phyloP scores from a whole-genome alignment of 2,113 vertebrate genomes.

The Gracilinanus agilis region DNA sequence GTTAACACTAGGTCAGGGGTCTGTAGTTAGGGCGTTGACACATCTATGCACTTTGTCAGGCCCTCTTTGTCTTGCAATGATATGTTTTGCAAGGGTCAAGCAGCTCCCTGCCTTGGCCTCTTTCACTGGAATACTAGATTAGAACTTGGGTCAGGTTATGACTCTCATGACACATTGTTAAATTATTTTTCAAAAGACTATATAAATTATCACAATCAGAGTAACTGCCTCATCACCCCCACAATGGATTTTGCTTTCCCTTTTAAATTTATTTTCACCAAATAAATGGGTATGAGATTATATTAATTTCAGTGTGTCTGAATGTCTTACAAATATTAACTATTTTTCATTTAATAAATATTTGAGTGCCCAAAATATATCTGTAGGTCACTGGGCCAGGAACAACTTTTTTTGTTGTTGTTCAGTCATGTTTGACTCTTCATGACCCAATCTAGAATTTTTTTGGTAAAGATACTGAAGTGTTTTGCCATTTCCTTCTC shows the following conservation, averaged over 20 bases:
- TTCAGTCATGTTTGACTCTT: too few species aligned
- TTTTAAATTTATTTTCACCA: not conserved
- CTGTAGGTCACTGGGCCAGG: not conserved
- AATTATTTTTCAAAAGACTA: not conserved
- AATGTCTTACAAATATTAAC: not conserved
- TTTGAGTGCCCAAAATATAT: not conserved
- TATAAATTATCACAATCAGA: not conserved
- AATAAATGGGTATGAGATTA: not conserved
- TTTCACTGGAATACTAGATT: not conserved
- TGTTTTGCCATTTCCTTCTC: too few species aligned
- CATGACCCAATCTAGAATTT: too few species aligned
- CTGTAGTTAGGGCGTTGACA: too few species aligned
- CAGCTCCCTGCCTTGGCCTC: too few species aligned
- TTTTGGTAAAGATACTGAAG: too few species aligned
- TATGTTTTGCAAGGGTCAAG: too few species aligned
- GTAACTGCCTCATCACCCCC: not conserved
- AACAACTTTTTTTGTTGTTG: not conserved
- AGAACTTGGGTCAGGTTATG: not conserved
- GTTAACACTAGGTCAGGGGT: too few species aligned
- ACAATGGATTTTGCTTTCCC: not conserved
- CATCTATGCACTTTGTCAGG: too few species aligned
- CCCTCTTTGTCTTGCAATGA: too few species aligned
- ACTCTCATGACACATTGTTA: not conserved
- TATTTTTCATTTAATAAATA: not conserved
- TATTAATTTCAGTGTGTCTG: not conserved